Evolutionary conservation across 2,888 invertebrate genomes (phyloP), one percentile per base, ranked within the genome.

Genomic region (Coenonympha glycerion): DNA sequence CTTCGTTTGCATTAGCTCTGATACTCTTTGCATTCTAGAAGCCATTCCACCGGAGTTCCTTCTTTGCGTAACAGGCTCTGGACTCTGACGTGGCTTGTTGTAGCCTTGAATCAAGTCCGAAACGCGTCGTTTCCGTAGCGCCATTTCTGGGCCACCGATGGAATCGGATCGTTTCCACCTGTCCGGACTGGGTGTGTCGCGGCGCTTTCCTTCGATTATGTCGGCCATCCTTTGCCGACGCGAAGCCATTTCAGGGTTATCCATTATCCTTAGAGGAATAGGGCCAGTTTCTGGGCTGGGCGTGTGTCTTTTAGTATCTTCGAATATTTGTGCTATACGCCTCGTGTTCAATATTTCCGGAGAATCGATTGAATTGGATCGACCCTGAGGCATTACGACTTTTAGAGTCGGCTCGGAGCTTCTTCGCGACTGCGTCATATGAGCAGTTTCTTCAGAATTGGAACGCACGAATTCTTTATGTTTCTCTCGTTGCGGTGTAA

Each of bases 1-100:
- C 78, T 76, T 91, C 89, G 93, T 93, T 66, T 95, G 93, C 82
- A 93, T 90, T 65, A 93, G 88, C 60, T 92, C 91, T 59, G 91
- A 91, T 68, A 91, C 91, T 56, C 93, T 88, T 75, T 94, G 93
- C 89, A 92, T 92, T 88, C 93, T 67, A 56, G 76, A 87, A 37
- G 72, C 82, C 73, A 82, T 82, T 62, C 79, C 88, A 6, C 68
- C 84, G 9, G 78, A 73, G 51, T 73, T 76, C 6, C 71, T 68
- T 11, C 73, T 62, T 47, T 65, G 73, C 15, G 55, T 56, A 5
- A 57, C 49, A 11, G 64, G 62, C 37, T 65, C 63, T 1, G 58
- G 57, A 3, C 59, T 59, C 6, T 61, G 53, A 3, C 63, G 66
- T 1, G 63, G 57, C 19, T 68, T 74, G 18, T 61, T 64, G 2